Percentiles rank a stretch among this genome's conserved stretches.
phyloP scores from a whole-genome alignment of 2,888 invertebrate genomes.

The Leptopilina drosophilae region DNA sequence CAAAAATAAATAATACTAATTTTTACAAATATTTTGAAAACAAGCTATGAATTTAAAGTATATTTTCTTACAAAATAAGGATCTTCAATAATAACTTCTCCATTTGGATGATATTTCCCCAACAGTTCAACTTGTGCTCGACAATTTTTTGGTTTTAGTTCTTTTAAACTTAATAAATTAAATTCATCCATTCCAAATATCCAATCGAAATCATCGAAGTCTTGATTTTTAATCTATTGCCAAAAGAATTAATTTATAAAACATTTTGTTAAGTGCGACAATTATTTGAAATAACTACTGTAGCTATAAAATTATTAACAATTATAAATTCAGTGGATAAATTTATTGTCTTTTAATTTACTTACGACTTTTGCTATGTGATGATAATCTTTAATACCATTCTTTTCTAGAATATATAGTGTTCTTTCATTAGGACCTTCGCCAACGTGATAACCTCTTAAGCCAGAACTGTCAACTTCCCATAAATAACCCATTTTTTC shows the following conservation, averaged over 20 bases:
- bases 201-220: slow-evolving; percentile 89
- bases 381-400: slow-evolving; percentile 82
- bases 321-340: too few species aligned
- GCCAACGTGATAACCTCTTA: slow-evolving; percentile 91
- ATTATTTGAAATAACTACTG: too few species aligned
- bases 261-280: not conserved
- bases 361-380: slow-evolving; percentile 87
- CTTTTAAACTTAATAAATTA: slow-evolving; percentile 85
- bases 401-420: slow-evolving; percentile 82
- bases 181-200: slow-evolving; percentile 97
- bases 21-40: slow-evolving; percentile 41
- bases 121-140: slow-evolving; percentile 88
- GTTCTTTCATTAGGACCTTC: slow-evolving; percentile 88
- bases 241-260: slow-evolving; percentile 34
- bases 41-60: slow-evolving; percentile 11
- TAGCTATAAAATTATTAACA: too few species aligned
- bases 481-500: slow-evolving; percentile 83
- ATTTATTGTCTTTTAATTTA: not conserved
- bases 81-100: slow-evolving; percentile 89
- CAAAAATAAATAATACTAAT: slow-evolving; percentile 63
- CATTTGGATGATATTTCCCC: slow-evolving; percentile 90
- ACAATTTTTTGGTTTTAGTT: slow-evolving; percentile 81
- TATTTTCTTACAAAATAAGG: slow-evolving; percentile 89
- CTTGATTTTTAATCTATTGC: slow-evolving; percentile 83
- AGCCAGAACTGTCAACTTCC: slow-evolving; percentile 93